Evolutionary conservation across 2,113 vertebrate genomes (phyloP).

Genomic region (Trogon melanurus): DNA sequence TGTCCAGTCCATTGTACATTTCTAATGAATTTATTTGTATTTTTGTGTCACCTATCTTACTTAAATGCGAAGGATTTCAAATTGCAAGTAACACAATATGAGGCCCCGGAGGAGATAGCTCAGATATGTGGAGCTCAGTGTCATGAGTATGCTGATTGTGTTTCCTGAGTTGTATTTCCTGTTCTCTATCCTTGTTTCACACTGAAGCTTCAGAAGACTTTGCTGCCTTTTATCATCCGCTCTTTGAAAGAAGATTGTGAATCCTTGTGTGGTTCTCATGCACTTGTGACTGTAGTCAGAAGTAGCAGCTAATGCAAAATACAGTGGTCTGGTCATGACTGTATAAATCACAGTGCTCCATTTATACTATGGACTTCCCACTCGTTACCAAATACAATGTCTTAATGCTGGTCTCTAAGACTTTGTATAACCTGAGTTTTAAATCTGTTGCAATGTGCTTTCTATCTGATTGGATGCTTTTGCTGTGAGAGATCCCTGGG

Average conservation of each 20-base stretch:
- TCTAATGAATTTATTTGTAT: conserved; percentile 51
- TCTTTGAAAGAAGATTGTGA: conserved; percentile 52
- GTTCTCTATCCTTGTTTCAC: conserved; percentile 56
- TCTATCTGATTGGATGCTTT: background rate
- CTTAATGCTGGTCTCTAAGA: conserved; percentile 3
- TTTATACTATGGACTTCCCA: background rate
- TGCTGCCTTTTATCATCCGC: conserved; percentile 30
- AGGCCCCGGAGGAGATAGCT: background rate
- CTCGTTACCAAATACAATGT: background rate
- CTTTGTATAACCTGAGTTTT: background rate
- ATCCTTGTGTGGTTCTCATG: conserved; percentile 42
- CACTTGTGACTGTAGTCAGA: conserved; percentile 41
- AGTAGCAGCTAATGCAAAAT: conserved; percentile 27
- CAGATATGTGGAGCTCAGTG: background rate
- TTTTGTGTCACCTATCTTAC: conserved; percentile 39
- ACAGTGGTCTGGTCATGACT: background rate
- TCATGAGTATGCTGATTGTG: conserved; percentile 51
- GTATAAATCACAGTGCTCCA: conserved; percentile 19
- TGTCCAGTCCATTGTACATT: conserved; percentile 29
- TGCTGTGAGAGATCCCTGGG: background rate
- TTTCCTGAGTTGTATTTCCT: conserved; percentile 45
- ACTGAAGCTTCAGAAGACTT: conserved; percentile 14
- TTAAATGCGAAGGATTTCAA: conserved; percentile 7
- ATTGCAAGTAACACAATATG: background rate
- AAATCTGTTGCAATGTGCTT: background rate